Base-by-base conservation (phyloP, 2,888 invertebrate species). In the Mylabris sibirica region DNA sequence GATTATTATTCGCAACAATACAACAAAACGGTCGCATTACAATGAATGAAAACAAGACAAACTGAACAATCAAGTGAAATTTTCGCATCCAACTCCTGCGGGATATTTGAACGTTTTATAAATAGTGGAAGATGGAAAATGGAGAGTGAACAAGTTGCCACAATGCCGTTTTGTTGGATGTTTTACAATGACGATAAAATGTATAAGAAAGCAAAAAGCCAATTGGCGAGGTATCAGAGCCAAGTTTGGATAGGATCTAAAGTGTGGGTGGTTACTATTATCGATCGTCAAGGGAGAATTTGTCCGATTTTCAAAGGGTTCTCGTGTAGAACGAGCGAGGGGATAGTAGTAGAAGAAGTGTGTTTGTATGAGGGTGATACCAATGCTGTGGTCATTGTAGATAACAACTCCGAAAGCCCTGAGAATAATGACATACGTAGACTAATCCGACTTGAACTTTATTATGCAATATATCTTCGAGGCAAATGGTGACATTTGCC, bases 361-460 rank as follows among this genome's bases (percentile, higher is more conserved):
- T 6, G 49, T 49, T 3, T 38, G 38, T 38, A 8, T 17, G 44
- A 2, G 17, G n/a, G 17, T 49, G 49, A 49, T 49, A 9, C 49
- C 49, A 20, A 20, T 20, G 60, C 69, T 69, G 69, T 69, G 69
- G 69, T 69, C 69, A 69, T 63, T 38, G 68, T 49, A 65, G 69
- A 69, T 69, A 69, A 66, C 65, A 63, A 41, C 65, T 49, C 30
- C 59, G 60, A 60, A 62, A 62, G 35, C 17, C 63, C 65, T 63
- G 66, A 69, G 69, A 69, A 69, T 69, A 69, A 69, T 69, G 69
- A 69, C 63, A 57, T 34, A 59, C 53, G 63, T 66, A 59, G 65
- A 63, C 59, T 69, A 69, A 69, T 69, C 64, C 30, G 64, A 61
- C 49, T 59, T 57, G 65, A 20, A 65, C 62, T 65, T 68, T 68